Evolutionary conservation across 2,113 vertebrate genomes (phyloP), one percentile per base, ranked within the genome.

Genomic region (Callithrix jacchus): DNA sequence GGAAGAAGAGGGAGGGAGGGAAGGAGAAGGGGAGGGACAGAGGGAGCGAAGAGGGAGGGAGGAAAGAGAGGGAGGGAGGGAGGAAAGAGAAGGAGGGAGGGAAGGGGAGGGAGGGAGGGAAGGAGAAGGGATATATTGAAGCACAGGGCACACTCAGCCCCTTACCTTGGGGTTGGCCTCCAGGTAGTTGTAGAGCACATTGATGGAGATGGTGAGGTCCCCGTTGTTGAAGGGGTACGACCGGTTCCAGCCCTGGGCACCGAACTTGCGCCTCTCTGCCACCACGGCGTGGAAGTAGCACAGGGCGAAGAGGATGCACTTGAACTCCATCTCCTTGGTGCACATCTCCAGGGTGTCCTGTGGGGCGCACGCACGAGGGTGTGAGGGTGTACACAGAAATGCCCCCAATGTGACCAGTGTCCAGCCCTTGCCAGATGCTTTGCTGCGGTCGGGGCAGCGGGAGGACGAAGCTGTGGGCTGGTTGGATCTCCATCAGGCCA

Each of bases 311-410:
- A 99, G 73, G 94, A 99, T 76, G 93, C 97, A 96, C 87, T 98
- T 98, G 97, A 99, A 99, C 96, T 99, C 98, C 0, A 47, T 49
- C 73, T 99, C 99, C 23, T 98, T 98, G 97, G 96, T 98, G 97
- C 99, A 99, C 98, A 98, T 98, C 97, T 99, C 98, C 47, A 99
- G 37, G 0, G 98, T 99, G 96, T 99, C 98, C 99, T 99, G 94
- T 0, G 0, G 66, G 73, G 13, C 10, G 17, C 23, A 45, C 0
- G 14, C 52, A 17, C 16, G 52, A 52, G 49, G 49, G 49, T 52
- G 49, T 52, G 49, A 52, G 52, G 52, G 3, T 35, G 35, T 13
- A 54, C 49, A 52, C 73, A 11, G 45, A n/a, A 9, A 23, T 0
- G 3, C 35, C 66, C 27, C 3, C 20, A 0, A 37, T 0, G 1